Evolutionary conservation across 2,888 invertebrate genomes (phyloP).

Genomic region (Rhorus exstirpatorius): DNA sequence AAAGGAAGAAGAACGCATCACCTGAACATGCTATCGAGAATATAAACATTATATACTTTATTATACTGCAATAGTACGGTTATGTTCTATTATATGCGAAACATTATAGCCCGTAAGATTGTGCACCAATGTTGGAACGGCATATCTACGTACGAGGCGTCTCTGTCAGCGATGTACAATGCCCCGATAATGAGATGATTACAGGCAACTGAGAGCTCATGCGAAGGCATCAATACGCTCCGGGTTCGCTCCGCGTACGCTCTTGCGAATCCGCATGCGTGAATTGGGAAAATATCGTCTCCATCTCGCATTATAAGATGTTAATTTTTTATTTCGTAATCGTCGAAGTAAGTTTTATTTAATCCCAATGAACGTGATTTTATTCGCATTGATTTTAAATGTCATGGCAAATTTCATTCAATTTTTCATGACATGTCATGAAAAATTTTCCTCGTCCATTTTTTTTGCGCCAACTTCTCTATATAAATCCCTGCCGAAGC

Average conservation of each 20-base stretch:
- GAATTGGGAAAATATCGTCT: neutral
- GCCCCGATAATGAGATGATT: constrained; percentile 83
- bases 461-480: neutral
- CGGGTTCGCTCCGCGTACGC: neutral
- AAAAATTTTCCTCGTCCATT: constrained; percentile 39
- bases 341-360: neutral
- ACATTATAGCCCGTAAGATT: constrained; percentile 30
- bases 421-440: neutral
- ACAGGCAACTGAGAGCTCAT: constrained; percentile 75
- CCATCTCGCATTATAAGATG: too few relatives aligned
- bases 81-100: constrained; percentile 10
- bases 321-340: too few relatives aligned
- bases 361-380: neutral
- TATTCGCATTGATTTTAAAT: neutral
- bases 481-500: constrained; percentile 24
- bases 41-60: too few relatives aligned
- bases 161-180: constrained; percentile 75
- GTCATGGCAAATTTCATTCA: too few relatives aligned
- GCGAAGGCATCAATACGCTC: constrained; percentile 62
- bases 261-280: neutral
- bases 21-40: too few relatives aligned
- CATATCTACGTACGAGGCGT: constrained; percentile 35
- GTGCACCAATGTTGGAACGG: constrained; percentile 35
- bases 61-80: neutral
- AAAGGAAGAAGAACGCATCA: too few relatives aligned